These are phyloP conservation scores for Gorsachius goisagi DNA, from an alignment of 2,113 vertebrate species.

Conservation along the genomic window DNA sequence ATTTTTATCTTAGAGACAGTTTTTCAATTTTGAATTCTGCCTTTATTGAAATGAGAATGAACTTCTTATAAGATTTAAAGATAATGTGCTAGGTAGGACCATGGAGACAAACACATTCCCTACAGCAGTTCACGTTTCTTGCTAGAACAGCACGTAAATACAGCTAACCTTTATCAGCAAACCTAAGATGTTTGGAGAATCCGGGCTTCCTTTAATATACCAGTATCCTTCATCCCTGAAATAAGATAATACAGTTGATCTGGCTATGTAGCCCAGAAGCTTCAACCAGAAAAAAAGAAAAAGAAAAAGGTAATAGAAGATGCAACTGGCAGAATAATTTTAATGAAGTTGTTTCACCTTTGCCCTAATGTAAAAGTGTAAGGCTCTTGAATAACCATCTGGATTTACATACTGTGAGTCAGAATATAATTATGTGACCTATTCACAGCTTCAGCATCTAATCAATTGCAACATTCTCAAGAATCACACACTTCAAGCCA, in stretches of 20 bases:
- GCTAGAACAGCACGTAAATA: neutral
- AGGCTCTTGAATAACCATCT: slow-evolving; percentile 25
- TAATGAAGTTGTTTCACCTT: slow-evolving; percentile 38
- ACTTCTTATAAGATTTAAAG: slow-evolving; percentile 15
- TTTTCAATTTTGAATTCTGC: slow-evolving; percentile 24
- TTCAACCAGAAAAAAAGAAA: neutral
- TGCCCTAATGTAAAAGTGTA: slow-evolving; percentile 14
- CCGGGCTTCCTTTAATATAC: neutral
- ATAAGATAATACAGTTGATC: neutral
- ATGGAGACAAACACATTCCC: neutral
- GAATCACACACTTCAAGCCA: slow-evolving; percentile 3
- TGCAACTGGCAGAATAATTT: neutral
- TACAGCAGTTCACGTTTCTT: neutral
- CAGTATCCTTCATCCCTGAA: neutral
- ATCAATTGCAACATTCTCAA: neutral
- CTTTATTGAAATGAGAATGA: slow-evolving; percentile 13
- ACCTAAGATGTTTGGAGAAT: neutral
- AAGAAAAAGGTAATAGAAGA: neutral
- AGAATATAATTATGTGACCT: neutral
- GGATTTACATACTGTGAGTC: slow-evolving; percentile 11
- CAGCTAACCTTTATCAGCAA: neutral
- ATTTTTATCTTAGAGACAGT: slow-evolving; percentile 40
- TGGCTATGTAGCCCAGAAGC: neutral
- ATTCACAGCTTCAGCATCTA: neutral
- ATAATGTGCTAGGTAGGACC: neutral